phyloP scores from a whole-genome alignment of 2,797 vertebrate species.

The Acanthopagrus latus region DNA sequence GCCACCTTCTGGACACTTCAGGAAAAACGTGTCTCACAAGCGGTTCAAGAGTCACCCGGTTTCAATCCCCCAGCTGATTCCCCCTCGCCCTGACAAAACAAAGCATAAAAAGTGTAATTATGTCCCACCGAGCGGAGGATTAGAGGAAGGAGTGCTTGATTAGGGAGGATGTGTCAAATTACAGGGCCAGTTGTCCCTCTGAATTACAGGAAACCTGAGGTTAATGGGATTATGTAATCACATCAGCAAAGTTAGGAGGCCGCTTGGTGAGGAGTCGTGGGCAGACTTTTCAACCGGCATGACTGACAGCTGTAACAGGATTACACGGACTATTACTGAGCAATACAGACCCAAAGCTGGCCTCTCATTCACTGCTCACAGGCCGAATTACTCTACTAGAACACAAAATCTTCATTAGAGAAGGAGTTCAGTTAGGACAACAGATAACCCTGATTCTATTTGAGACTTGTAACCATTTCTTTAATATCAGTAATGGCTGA shows the following conservation, averaged over 20 bases:
- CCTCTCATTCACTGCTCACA: not conserved
- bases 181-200: slow-evolving; percentile 9
- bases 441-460: not conserved
- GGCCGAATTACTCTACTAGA: not conserved
- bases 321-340: slow-evolving; percentile 26
- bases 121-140: slow-evolving; percentile 17
- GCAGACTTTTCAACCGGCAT: slow-evolving; percentile 20
- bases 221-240: slow-evolving; percentile 68
- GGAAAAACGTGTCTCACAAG: slow-evolving; percentile 12
- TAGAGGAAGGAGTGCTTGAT: slow-evolving; percentile 30
- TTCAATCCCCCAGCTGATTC: slow-evolving; percentile 13
- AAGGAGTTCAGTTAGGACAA: not conserved
- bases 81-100: slow-evolving; percentile 32
- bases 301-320: slow-evolving; percentile 45
- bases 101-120: slow-evolving; percentile 21
- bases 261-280: not conserved
- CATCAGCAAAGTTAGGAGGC: slow-evolving; percentile 30
- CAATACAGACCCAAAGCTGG: not conserved
- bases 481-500: not conserved
- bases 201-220: slow-evolving; percentile 63
- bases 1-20: slow-evolving; percentile 66
- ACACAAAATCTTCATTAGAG: slow-evolving; percentile 16
- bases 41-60: slow-evolving; percentile 29
- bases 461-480: not conserved
- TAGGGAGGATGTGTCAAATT: slow-evolving; percentile 65